Evolutionary conservation across 2,113 vertebrate genomes (phyloP), one percentile per base, ranked within the genome.

Genomic region (Channa argus): DNA sequence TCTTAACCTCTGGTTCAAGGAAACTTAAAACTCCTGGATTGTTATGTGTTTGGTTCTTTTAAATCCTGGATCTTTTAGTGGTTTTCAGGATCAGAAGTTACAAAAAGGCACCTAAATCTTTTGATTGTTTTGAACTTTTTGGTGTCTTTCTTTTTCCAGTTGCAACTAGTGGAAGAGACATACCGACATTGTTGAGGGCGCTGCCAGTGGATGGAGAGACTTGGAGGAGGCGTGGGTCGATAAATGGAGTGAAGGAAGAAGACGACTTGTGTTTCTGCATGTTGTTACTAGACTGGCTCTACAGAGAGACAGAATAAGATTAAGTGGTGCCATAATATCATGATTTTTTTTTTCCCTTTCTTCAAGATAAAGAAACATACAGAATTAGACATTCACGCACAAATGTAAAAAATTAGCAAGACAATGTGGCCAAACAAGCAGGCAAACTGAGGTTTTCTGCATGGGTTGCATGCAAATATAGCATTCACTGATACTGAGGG

Each of bases 211-310:
- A 99, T 77, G 98, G 96, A 93, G 98, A 99, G 91, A 99, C 96
- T 92, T 99, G 98, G 81, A 99, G 96, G 92, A 99, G 96, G 86
- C 98, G 95, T 67, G 97, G 98, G 93, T 99, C 98, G 89, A 99
- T 99, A 95, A 99, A 99, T 81, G 98, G 98, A 79, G 98, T 99
- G 94, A 99, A 99, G 90, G 98, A 99, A 80, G 98, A 99, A 80
- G 98, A 99, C 77, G 98, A 99, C 96, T 99, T 99, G 95, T 99
- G 97, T 95, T 99, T 99, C 96, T 99, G 98, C 94, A 99, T 95
- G 92, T 97, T 98, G 95, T 96, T 98, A 92, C 97, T 96, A 71
- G 98, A 98, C 92, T 98, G 97, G 91, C 97, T 98, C 96, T 98
- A 88, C 80, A 51, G 36, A 12, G 45, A 63, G 67, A 70, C 0